These are phyloP conservation scores for Coelopa pilipes DNA, from an alignment of 2,888 invertebrate species.

Conservation along the genomic window DNA sequence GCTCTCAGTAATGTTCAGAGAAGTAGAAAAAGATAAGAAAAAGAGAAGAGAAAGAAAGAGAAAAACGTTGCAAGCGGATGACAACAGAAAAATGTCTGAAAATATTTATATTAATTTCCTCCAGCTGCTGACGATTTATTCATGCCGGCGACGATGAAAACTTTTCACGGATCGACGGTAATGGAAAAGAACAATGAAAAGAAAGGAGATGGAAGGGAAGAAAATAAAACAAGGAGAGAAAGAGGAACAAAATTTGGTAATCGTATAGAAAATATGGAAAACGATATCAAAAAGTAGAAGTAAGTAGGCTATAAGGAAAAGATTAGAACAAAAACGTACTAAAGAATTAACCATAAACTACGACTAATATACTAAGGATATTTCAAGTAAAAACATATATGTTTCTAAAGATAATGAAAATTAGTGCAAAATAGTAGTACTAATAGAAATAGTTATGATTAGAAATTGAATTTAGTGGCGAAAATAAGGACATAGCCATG, in stretches of 20 bases:
- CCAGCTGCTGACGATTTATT: neutral
- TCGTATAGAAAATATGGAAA: neutral
- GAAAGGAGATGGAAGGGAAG: neutral
- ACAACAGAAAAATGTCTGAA: neutral
- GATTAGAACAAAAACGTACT: neutral
- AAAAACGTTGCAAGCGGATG: neutral
- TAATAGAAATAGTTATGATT: no score
- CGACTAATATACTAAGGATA: no score
- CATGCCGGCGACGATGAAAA: neutral
- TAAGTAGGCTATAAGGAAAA: neutral
- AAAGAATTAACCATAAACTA: no score
- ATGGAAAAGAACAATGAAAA: neutral
- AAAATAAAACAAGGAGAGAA: neutral
- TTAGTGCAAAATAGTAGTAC: no score
- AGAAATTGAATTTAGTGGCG: no score
- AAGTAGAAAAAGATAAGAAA: neutral
- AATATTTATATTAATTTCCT: slow-evolving; percentile 4
- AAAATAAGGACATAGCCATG: no score
- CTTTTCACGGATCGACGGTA: neutral
- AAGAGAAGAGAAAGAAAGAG: neutral
- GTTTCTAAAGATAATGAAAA: no score
- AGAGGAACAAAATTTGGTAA: neutral
- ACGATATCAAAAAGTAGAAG: neutral
- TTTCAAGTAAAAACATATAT: neutral
- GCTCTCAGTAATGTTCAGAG: neutral